These are phyloP conservation scores for Luidia sarsii DNA, from an alignment of 53 echinoderm and acorn worm species.

Conservation along the genomic window DNA sequence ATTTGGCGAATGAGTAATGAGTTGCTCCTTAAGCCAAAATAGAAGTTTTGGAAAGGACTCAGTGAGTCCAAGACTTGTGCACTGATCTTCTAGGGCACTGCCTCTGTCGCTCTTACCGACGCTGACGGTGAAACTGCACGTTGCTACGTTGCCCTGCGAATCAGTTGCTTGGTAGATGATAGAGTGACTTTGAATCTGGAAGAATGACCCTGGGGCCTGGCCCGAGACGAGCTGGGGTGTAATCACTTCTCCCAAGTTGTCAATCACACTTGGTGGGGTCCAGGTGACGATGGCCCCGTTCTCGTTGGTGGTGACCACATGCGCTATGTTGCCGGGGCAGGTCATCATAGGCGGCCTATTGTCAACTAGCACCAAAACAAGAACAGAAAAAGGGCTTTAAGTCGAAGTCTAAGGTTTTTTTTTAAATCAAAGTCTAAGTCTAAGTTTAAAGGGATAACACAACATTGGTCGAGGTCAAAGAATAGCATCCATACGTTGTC, in stretches of 20 bases:
- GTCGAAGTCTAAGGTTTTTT: no score
- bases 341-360: not conserved
- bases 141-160: not conserved
- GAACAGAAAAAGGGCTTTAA: not conserved
- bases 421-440: no score
- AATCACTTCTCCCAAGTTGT: not conserved
- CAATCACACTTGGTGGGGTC: not conserved
- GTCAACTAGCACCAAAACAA: constrained; percentile 9
- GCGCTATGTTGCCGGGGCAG: not conserved
- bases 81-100: no score
- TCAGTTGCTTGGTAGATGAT: not conserved
- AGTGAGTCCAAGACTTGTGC: no score
- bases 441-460: no score
- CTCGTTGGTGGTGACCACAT: not conserved
- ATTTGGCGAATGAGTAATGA: no score
- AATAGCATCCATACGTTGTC: no score
- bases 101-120: constrained; percentile 9
- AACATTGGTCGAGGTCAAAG: no score
- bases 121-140: not conserved
- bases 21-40: no score
- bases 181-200: not conserved
- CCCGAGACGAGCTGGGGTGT: not conserved
- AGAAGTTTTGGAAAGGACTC: no score
- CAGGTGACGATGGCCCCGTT: not conserved
- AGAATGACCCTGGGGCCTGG: not conserved